A percentile compares a stretch with the other conserved stretches of the same genome.
These are phyloP conservation scores for Glyptemys insculpta DNA, from an alignment of 2,797 vertebrate genomes.

Conservation along the genomic window DNA sequence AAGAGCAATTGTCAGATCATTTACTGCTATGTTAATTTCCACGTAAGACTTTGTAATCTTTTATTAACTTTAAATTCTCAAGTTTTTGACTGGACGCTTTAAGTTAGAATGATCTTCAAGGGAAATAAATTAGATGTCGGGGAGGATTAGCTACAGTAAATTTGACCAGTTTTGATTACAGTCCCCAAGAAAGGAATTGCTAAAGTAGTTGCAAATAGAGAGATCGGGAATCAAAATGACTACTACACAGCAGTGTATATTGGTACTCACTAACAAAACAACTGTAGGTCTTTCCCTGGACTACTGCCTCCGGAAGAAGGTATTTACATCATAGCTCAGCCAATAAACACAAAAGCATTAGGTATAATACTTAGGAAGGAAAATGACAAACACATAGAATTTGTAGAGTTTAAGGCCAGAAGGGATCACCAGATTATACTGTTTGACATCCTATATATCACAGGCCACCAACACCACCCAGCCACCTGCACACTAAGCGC, in stretches of 20 bases:
- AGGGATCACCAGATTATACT: not conserved
- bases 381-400: not conserved
- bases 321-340: not conserved
- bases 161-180: conserved; percentile 7
- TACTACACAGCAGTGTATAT: not conserved
- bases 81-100: not conserved
- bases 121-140: not conserved
- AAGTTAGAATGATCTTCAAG: not conserved
- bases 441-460: not conserved
- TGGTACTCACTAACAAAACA: not conserved
- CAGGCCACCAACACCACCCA: not conserved
- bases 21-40: not conserved
- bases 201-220: not conserved
- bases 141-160: not conserved
- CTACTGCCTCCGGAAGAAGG: not conserved
- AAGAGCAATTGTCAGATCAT: not conserved
- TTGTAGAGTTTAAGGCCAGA: too few relatives aligned
- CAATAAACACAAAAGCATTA: not conserved
- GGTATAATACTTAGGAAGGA: not conserved
- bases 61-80: not conserved
- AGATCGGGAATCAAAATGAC: conserved; percentile 4
- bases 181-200: conserved; percentile 16
- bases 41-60: not conserved
- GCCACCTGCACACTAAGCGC: not conserved
- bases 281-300: not conserved